These are phyloP conservation scores for Volucella inanis DNA, from an alignment of 2,888 invertebrate genomes.

Conservation along the genomic window DNA sequence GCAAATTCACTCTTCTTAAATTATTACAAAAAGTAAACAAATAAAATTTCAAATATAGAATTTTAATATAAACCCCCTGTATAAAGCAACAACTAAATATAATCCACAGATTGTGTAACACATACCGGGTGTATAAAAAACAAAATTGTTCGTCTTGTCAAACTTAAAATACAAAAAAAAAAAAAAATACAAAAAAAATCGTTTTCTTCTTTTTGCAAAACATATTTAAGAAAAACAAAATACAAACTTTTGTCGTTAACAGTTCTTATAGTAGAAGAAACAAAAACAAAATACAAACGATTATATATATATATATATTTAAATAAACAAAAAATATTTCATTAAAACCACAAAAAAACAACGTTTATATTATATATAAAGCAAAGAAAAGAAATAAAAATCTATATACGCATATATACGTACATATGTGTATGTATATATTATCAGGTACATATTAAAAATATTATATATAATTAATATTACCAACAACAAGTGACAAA, in stretches of 20 bases:
- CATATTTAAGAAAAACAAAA: slow-evolving; percentile 50
- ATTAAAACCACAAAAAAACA: slow-evolving; percentile 51
- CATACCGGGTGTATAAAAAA: slow-evolving; percentile 31
- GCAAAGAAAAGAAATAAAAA: slow-evolving; percentile 50
- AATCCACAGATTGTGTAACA: slow-evolving; percentile 26
- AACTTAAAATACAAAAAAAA: slow-evolving; percentile 24
- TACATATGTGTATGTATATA: slow-evolving; percentile 36
- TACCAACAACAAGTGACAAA: slow-evolving; percentile 63
- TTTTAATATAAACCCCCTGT: not conserved
- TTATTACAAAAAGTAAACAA: slow-evolving; percentile 28
- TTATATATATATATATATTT: slow-evolving; percentile 55
- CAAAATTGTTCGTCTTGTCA: slow-evolving; percentile 62
- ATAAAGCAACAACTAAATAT: slow-evolving; percentile 37
- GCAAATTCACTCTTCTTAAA: slow-evolving; percentile 45
- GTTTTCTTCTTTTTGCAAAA: slow-evolving; percentile 63
- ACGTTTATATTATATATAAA: slow-evolving; percentile 75
- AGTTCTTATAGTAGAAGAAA: slow-evolving; percentile 64
- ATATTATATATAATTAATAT: slow-evolving; percentile 73
- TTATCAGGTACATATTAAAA: slow-evolving; percentile 71
- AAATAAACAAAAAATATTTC: slow-evolving; percentile 54
- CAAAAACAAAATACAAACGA: slow-evolving; percentile 34
- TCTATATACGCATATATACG: slow-evolving; percentile 48
- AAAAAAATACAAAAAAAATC: slow-evolving; percentile 40
- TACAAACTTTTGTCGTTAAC: slow-evolving; percentile 66
- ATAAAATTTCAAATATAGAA: not conserved